Evolutionary conservation across 2,797 vertebrate genomes (phyloP), one percentile per base, ranked within the genome.

Genomic region (Ptychobarbus kaznakovi): DNA sequence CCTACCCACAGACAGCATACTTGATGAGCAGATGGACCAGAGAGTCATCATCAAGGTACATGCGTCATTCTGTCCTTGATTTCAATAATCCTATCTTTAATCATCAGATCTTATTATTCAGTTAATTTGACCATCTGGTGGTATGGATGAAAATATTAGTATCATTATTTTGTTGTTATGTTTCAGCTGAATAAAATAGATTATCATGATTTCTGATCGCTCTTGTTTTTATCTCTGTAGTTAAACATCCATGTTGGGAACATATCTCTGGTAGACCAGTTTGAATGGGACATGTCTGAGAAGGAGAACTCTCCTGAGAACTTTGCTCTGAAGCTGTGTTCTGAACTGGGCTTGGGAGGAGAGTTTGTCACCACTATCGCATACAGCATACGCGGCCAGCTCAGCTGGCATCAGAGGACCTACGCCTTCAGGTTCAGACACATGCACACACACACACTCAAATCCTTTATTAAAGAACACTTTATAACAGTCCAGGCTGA

Each of bases 241-340:
- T 95, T 99, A 40, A 99, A 99, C 91, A 99, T 99, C 92, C 98
- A 99, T 0, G 98, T 99, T 87, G 98, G 98, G 20, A 99, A 99
- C 95, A 99, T 99, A 89, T 99, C 98, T 53, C 93, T 99, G 89
- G 97, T 99, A 91, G 98, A 99, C 95, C 98, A 99, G 94, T 99
- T 99, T 88, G 97, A 99, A 91, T 99, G 98, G 98, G 98, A 99
- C 94, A 99, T 99, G 98, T 99, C 98, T 0, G 98, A 99, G 94
- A 96, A 96, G 92, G 98, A 99, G 92, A 99, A 99, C 89, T 99
- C 98, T 0, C 98, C 98, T 0, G 98, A 99, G 93, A 98, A 97
- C 32, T 99, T 99, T 89, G 98, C 98, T 10, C 93, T 99, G 94
- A 99, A 99, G 94, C 95, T 99, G 87, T 99, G 98, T 92, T 98